phyloP scores from a whole-genome alignment of 2,797 vertebrate species.

The Sus cebifrons region DNA sequence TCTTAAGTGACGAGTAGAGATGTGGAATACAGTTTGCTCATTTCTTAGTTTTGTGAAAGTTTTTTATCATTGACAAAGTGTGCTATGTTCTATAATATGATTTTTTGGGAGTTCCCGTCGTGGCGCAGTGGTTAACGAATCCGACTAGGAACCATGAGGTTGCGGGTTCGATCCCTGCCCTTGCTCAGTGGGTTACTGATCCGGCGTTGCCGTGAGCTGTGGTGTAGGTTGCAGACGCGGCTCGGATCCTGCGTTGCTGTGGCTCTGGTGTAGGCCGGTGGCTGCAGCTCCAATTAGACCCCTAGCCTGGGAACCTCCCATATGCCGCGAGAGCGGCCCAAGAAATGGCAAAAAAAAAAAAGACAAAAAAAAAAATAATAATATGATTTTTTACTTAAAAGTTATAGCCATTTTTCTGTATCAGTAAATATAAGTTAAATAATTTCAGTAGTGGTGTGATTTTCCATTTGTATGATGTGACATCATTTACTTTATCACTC shows the following conservation, averaged over 20 bases:
- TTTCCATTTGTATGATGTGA: neutral
- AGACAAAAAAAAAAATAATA: neutral
- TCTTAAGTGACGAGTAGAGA: neutral
- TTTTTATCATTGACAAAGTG: constrained; percentile 27
- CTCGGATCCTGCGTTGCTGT: too few species aligned
- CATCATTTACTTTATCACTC: constrained; percentile 8
- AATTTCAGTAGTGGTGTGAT: neutral
- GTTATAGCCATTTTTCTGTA: neutral
- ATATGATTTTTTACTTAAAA: neutral
- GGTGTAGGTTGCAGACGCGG: too few species aligned
- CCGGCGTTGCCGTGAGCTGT: too few species aligned
- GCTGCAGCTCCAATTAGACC: too few species aligned
- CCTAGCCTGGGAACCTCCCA: too few species aligned
- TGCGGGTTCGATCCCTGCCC: too few species aligned
- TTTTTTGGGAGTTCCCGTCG: neutral
- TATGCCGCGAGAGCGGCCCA: too few species aligned
- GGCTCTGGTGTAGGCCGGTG: too few species aligned
- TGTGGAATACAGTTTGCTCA: constrained; percentile 4
- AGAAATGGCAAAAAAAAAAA: too few species aligned
- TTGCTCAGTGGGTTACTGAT: too few species aligned
- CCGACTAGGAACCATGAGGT: too few species aligned
- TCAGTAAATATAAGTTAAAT: constrained; percentile 34
- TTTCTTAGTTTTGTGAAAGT: constrained; percentile 48
- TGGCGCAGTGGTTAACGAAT: too few species aligned
- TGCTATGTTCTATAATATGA: neutral